phyloP scores from a whole-genome alignment of 2,113 vertebrate species.

The Albula goreensis region DNA sequence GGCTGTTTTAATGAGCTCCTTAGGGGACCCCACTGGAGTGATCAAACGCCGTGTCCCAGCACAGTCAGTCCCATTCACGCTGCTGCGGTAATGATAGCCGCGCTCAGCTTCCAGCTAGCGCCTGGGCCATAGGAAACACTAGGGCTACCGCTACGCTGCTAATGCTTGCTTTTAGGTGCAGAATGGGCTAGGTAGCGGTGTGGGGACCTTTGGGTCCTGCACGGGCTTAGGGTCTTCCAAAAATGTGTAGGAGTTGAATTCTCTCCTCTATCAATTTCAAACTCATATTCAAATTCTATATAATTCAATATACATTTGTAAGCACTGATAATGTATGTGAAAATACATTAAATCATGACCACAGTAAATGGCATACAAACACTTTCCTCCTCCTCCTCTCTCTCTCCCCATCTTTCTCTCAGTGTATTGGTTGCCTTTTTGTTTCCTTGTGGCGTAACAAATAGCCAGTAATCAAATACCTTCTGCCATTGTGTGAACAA shows the following conservation, averaged over 20 bases:
- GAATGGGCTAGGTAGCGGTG: no score
- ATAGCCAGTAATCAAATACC: background rate
- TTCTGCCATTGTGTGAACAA: background rate
- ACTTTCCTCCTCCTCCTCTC: background rate
- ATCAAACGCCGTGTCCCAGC: conserved; percentile 51
- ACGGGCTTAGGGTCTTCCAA: no score
- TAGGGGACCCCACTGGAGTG: conserved; percentile 56
- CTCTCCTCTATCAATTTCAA: no score
- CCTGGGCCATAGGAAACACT: background rate
- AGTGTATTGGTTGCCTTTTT: background rate
- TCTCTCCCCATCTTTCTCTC: background rate
- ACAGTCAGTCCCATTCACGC: background rate
- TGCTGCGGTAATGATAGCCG: background rate
- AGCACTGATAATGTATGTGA: no score
- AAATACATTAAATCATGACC: no score
- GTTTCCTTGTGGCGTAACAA: background rate
- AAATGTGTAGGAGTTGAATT: no score
- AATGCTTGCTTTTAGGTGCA: background rate
- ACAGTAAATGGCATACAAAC: no score
- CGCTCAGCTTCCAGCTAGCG: background rate
- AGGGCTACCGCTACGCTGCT: background rate
- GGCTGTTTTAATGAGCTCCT: conserved; percentile 71
- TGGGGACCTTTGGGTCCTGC: no score
- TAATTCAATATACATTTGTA: no score
- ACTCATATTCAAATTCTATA: no score